Evolutionary conservation across 1,140 invertebrate species (phyloP), one percentile per base, ranked within the genome.

Genomic region (Cherax destructor): DNA sequence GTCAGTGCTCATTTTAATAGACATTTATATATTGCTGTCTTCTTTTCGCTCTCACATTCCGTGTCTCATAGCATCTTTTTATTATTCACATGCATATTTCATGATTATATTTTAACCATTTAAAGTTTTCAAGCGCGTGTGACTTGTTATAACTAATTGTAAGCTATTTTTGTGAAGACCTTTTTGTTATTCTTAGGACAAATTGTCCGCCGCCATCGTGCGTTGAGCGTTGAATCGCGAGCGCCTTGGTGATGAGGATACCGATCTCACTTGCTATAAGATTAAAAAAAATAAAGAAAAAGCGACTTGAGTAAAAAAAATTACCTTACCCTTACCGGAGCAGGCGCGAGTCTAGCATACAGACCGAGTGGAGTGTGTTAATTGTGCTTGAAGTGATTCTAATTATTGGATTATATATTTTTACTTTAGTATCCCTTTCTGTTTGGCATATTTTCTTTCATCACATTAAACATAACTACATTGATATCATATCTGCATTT

Each of bases 171-270:
- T 56, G 52, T 9, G 9, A 56, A 56, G 13, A 41, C 30, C 2
- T 41, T 41, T 41, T 56, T 56, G 52, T 56, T 56, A 56, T 5
- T 78, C 52, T 69, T 47, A 24, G 61, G 50, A 79, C 47, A 41
- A 30, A 11, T 69, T 74, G 87, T 81, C 87, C 87, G 87, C 76
- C 80, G 87, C 87, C 87, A 89, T 52, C 78, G 65, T 77, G 87
- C 87, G 87, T 83, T 59, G 65, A 83, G 87, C 87, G 87, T 89
- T 81, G 61, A 56, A 77, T 47, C 79, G 79, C 87, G 87, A 72
- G 87, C 80, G 80, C 87, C 77, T 72, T 86, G 87, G 87, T 81
- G 79, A 89, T 72, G 87, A 89, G 87, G 87, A 89, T 83, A 56
- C 52, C 87, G 79, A 56, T 47, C 74, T 87, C 85, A 87, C 49